A percentile compares a stretch with the other conserved stretches of the same genome.
Conservation (phyloP, 2,113 vertebrate species). For the Puntigrus tetrazona region DNA sequence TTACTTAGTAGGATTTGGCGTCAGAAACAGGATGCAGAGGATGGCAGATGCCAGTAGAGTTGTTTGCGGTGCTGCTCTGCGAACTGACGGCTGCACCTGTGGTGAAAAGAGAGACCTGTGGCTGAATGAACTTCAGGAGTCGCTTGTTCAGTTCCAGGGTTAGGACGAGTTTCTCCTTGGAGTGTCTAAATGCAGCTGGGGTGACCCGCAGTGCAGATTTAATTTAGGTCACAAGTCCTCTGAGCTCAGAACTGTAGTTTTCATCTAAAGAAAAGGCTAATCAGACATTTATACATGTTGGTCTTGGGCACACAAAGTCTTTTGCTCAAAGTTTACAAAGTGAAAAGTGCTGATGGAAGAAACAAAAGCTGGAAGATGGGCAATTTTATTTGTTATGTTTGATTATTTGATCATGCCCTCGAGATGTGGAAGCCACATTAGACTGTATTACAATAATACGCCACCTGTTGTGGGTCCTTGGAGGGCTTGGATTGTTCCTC, state of each 20-base stretch:
- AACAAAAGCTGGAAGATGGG: background rate
- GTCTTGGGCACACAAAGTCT: background rate
- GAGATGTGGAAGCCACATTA: background rate
- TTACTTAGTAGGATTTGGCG: slow-evolving; percentile 23
- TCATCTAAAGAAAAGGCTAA: slow-evolving; percentile 36
- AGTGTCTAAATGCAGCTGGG: slow-evolving; percentile 15
- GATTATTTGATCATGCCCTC: background rate
- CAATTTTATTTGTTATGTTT: background rate
- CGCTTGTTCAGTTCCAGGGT: background rate
- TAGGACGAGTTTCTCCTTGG: background rate
- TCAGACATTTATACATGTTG: background rate
- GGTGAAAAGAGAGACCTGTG: slow-evolving; percentile 21
- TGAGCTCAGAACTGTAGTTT: slow-evolving; percentile 6
- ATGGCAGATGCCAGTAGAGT: slow-evolving; percentile 28
- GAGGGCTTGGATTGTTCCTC: background rate
- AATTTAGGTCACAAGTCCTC: background rate
- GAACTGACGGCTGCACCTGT: background rate
- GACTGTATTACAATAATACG: background rate
- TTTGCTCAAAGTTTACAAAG: background rate
- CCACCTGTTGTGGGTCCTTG: background rate
- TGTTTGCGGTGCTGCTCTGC: background rate
- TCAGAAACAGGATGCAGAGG: slow-evolving; percentile 6
- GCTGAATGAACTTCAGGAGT: slow-evolving; percentile 12
- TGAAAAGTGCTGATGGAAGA: background rate
- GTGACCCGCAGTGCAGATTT: background rate